phyloP scores from a whole-genome alignment of 2,113 vertebrate genomes.

The Anas platyrhynchos region DNA sequence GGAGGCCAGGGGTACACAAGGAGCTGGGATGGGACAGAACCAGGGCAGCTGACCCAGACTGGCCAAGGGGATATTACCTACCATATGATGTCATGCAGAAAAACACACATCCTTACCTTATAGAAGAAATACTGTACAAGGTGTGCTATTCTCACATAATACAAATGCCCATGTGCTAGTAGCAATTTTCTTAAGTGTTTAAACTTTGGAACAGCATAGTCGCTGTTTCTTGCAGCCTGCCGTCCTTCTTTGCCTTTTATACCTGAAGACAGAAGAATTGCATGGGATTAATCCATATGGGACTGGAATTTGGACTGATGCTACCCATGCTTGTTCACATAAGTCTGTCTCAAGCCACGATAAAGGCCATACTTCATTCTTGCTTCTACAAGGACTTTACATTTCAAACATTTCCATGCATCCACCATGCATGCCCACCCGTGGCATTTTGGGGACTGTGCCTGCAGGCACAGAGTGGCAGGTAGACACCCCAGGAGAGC shows the following conservation, averaged over 20 bases:
- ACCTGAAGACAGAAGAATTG: slow-evolving; percentile 73
- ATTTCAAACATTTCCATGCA: not conserved
- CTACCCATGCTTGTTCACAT: not conserved
- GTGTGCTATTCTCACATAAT: slow-evolving; percentile 97
- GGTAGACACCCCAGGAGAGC: not conserved
- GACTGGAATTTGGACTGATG: not conserved
- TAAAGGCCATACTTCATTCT: not conserved
- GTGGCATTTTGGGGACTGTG: not conserved
- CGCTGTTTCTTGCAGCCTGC: slow-evolving; percentile 96
- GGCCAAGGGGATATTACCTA: no score
- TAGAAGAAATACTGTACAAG: slow-evolving; percentile 99
- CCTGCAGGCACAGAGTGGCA: not conserved
- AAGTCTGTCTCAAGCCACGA: not conserved
- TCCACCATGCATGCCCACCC: not conserved
- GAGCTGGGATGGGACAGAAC: no score
- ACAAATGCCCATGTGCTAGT: slow-evolving; percentile 95
- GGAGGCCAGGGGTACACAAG: no score
- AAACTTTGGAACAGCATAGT: slow-evolving; percentile 97
- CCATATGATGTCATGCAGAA: no score
- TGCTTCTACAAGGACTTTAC: fast-evolving
- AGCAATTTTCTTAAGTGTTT: slow-evolving; percentile 94
- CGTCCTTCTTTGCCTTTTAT: slow-evolving; percentile 98
- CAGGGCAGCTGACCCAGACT: no score
- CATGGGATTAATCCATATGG: not conserved
- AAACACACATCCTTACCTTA: slow-evolving; percentile 82